These are phyloP conservation scores for Hypocryptadius cinnamomeus DNA, from an alignment of 2,113 vertebrate species.

Conservation along the genomic window DNA sequence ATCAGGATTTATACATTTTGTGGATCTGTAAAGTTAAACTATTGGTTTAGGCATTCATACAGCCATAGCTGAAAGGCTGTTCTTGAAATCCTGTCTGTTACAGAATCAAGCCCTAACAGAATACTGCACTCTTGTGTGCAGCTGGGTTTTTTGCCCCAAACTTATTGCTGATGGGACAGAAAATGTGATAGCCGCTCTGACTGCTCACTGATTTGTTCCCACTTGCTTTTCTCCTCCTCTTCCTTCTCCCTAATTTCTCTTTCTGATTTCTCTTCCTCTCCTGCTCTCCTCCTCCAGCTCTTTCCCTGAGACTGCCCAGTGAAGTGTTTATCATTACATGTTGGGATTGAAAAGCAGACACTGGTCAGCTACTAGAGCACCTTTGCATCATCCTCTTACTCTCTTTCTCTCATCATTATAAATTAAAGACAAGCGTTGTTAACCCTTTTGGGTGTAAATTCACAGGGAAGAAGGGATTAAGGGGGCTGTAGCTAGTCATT, in stretches of 20 bases:
- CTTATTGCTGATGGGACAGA: neutral
- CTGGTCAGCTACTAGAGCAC: neutral
- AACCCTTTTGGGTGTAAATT: neutral
- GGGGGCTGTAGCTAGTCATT: neutral
- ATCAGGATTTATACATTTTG: neutral
- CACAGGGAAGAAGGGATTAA: neutral
- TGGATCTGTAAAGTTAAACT: neutral
- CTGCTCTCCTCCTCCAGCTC: neutral
- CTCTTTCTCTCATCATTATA: neutral
- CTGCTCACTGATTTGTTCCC: neutral
- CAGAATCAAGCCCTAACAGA: neutral
- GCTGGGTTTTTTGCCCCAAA: neutral
- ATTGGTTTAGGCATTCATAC: neutral
- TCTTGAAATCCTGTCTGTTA: neutral
- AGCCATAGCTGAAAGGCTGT: neutral
- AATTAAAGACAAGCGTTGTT: neutral
- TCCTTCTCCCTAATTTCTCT: neutral
- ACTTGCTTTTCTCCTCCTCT: neutral
- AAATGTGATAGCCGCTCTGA: neutral
- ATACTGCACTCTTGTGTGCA: neutral
- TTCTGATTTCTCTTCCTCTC: neutral
- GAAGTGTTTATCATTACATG: neutral
- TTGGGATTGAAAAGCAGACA: neutral
- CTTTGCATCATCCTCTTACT: neutral
- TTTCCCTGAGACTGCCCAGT: neutral